Evolutionary conservation across 2,888 invertebrate species (phyloP), one percentile per base, ranked within the genome.

Genomic region (Hydriomena furcata): DNA sequence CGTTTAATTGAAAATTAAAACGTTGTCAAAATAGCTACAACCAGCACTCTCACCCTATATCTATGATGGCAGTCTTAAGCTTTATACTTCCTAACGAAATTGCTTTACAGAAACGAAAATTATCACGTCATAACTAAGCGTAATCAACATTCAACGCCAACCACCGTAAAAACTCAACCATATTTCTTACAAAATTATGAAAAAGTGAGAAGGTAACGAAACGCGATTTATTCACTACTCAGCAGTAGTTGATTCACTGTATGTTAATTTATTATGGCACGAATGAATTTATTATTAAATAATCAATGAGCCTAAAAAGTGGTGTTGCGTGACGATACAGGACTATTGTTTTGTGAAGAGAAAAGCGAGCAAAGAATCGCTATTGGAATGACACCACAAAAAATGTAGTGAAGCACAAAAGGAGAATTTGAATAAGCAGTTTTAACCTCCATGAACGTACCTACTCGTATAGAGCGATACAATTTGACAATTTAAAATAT

Each of bases 271-370:
- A 80, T 76, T 76, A 69, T 68, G 66, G 73, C 73, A 76, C 68
- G 72, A 76, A 79, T 81, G 80, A 58, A 85, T 84, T 82, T 86
- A 84, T 80, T 83, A 79, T 81, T 78, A 78, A 82, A 85, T 86
- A 86, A 84, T 82, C 76, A 79, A 71, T 75, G 77, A 74, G 76
- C 68, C 78, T 78, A 77, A 81, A 85, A 83, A 81, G 64, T 66
- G 63, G 54, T 58, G 73, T 86, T 79, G 86, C 87, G 88, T 88
- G 87, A 80, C 75, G 49, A 51, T 13, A 25, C 53, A 51, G 53
- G 55, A 54, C 42, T 57, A 32, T 52, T 45, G 36, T 49, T 52
- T 40, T 47, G 52, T 30, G 47, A 35, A 30, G 17, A 52, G 41
- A 47, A 36, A 24, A 48, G 59, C 48, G 52, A 7, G 10, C 41